Evolutionary conservation across 92 coral and sea anemone species (phyloP).

Genomic region (Palythoa grandiflora): DNA sequence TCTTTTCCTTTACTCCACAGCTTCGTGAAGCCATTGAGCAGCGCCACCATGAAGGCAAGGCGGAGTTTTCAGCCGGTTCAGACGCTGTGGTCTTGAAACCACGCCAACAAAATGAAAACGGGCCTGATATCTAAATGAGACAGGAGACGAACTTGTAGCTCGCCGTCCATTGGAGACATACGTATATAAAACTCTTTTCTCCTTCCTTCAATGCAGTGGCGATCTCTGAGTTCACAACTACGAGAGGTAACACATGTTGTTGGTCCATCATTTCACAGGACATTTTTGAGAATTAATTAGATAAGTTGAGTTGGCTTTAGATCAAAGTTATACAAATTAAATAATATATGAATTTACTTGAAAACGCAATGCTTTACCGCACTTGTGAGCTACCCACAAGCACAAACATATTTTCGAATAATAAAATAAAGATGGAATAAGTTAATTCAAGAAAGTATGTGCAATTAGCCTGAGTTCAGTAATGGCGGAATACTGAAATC

Average conservation of each 20-base stretch:
- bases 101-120: background rate
- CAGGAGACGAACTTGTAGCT: background rate
- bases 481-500: too few relatives aligned
- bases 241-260: background rate
- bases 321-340: too few relatives aligned
- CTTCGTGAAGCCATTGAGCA: conserved; percentile 47
- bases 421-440: too few relatives aligned
- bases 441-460: too few relatives aligned
- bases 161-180: background rate
- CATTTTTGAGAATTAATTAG: background rate
- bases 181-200: background rate
- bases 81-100: conserved; percentile 22
- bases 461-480: too few relatives aligned
- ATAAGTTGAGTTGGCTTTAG: background rate
- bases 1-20: background rate
- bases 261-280: background rate
- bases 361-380: too few relatives aligned
- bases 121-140: conserved; percentile 3
- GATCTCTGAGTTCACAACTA: too few relatives aligned
- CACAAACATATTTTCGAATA: too few relatives aligned
- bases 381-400: too few relatives aligned
- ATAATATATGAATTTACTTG: too few relatives aligned
- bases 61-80: conserved; percentile 35
- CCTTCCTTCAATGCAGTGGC: background rate
- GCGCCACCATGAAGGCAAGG: conserved; percentile 38